phyloP scores from a whole-genome alignment of 1,140 invertebrate genomes.

The Adoxophyes honmai region DNA sequence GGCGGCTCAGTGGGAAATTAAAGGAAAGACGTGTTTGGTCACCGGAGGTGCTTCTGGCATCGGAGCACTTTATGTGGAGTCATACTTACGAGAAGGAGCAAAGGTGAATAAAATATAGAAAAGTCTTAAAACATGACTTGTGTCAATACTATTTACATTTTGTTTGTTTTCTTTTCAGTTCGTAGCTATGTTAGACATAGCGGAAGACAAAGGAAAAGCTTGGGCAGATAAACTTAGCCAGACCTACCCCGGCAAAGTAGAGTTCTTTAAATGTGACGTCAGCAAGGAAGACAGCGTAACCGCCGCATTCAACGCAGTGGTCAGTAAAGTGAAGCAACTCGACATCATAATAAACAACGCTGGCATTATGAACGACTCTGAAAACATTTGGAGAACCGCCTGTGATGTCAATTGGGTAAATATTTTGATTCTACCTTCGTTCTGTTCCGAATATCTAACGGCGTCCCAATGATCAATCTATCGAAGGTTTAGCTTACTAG shows the following conservation, averaged over 20 bases:
- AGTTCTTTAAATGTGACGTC: conserved; percentile 80
- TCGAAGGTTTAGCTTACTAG: too few species aligned
- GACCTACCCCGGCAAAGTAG: conserved; percentile 33
- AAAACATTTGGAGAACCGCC: conserved; percentile 37
- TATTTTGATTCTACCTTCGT: not conserved
- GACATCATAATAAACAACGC: conserved; percentile 84
- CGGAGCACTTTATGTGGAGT: conserved; percentile 67
- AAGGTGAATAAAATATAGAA: conserved; percentile 50
- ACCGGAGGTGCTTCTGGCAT: conserved; percentile 78
- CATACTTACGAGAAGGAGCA: conserved; percentile 63
- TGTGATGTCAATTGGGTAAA: conserved; percentile 28
- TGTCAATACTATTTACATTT: not conserved
- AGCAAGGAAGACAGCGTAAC: conserved; percentile 78
- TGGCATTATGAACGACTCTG: conserved; percentile 61
- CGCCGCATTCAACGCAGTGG: conserved; percentile 78
- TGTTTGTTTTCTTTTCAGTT: conserved; percentile 33
- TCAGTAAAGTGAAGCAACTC: conserved; percentile 75
- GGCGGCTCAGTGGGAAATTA: not conserved
- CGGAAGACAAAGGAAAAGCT: conserved; percentile 33
- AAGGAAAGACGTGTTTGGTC: conserved; percentile 71
- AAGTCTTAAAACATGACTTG: not conserved
- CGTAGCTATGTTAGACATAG: conserved; percentile 50
- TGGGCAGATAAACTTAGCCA: conserved; percentile 30
- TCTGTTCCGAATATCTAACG: too few species aligned
- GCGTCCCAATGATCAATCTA: too few species aligned